phyloP scores from a whole-genome alignment of 2,888 invertebrate species.

The Portevinia maculata region DNA sequence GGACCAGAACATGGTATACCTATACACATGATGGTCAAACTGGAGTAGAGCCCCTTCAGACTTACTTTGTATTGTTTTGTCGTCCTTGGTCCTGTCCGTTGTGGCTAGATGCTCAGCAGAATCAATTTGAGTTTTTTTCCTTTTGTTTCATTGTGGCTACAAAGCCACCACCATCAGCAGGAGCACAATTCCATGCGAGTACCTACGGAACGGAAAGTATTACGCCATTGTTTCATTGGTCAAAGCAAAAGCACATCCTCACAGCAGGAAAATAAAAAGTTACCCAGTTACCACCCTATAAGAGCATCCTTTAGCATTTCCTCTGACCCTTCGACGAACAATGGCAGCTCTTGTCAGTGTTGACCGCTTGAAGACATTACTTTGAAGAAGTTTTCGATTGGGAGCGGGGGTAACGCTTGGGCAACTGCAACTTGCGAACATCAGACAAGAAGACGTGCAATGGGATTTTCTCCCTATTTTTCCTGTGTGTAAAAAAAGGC shows the following conservation, averaged over 20 bases:
- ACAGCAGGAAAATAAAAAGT: conserved; percentile 57
- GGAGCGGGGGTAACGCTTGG: conserved; percentile 11
- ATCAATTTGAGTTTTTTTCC: conserved; percentile 30
- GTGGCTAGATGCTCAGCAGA: conserved; percentile 25
- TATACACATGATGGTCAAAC: conserved; percentile 13
- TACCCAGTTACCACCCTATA: conserved; percentile 11
- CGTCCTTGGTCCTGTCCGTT: too few species aligned
- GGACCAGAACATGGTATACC: background rate
- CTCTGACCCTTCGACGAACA: conserved; percentile 52
- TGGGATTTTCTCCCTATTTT: conserved; percentile 26
- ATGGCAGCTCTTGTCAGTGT: conserved; percentile 61
- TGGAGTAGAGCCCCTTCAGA: background rate
- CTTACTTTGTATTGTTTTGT: conserved; percentile 19
- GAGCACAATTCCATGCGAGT: conserved; percentile 34
- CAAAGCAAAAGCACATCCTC: conserved; percentile 46
- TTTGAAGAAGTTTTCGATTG: conserved; percentile 68
- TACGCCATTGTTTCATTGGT: conserved; percentile 67
- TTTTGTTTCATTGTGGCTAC: conserved; percentile 19
- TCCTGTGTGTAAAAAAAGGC: conserved; percentile 48
- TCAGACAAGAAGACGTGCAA: conserved; percentile 44
- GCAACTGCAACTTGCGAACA: conserved; percentile 35
- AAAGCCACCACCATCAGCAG: conserved; percentile 3
- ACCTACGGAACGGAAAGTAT: conserved; percentile 31
- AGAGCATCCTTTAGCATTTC: conserved; percentile 54
- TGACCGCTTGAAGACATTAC: conserved; percentile 67